These are phyloP conservation scores for Perca fluviatilis DNA, from an alignment of 2,113 vertebrate species.

Conservation along the genomic window DNA sequence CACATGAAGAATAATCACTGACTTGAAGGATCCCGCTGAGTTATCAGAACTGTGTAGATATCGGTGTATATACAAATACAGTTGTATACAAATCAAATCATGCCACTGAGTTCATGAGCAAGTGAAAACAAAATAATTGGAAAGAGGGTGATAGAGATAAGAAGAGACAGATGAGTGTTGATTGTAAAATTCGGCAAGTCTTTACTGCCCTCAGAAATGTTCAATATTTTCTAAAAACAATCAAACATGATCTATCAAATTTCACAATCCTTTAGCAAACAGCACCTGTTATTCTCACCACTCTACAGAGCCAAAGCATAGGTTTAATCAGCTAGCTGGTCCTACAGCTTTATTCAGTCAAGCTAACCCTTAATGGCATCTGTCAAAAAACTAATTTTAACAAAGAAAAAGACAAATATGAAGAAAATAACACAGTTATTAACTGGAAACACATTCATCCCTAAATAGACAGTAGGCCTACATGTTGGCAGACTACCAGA, in stretches of 20 bases:
- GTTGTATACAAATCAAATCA: neutral
- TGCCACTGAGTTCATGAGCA: neutral
- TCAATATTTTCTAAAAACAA: neutral
- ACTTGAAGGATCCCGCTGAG: conserved; percentile 23
- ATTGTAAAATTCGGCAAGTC: neutral
- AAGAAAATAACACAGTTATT: conserved; percentile 13
- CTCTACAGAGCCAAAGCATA: conserved; percentile 2
- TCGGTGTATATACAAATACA: neutral
- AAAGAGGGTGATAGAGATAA: neutral
- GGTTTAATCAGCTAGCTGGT: conserved; percentile 17
- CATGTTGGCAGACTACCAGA: conserved; percentile 27
- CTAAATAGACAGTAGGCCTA: conserved; percentile 33
- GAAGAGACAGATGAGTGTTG: neutral
- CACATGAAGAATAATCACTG: conserved; percentile 33
- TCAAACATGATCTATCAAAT: neutral
- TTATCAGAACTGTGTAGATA: conserved; percentile 12
- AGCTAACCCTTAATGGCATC: conserved; percentile 1
- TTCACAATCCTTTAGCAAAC: neutral
- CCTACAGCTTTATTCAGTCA: neutral
- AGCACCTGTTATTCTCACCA: neutral
- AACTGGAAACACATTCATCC: conserved; percentile 27
- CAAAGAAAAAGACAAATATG: conserved; percentile 9
- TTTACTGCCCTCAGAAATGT: neutral
- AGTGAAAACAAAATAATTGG: neutral
- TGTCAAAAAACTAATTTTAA: conserved; percentile 6